Evolutionary conservation across 2,888 invertebrate species (phyloP), one percentile per base, ranked within the genome.

Genomic region (Hypercompe scribonia): DNA sequence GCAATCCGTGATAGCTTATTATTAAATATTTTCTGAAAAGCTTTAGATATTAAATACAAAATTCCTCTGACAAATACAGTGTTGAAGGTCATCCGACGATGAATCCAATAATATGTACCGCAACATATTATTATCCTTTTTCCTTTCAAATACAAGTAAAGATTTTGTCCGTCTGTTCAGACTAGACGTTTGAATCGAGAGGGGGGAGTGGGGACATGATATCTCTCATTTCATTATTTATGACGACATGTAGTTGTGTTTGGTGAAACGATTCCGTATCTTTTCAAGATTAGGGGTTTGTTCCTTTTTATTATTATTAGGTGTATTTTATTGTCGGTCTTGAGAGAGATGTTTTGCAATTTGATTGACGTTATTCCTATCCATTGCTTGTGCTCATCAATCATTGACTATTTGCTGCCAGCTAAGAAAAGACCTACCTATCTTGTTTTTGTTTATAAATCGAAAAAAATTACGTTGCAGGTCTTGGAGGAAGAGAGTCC

Each of bases 71-170:
- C 8, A 72, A 64, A 72, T 31, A 72, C 34, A 68, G 64, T 54
- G 21, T 34, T 18, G 28, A 68, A 68, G 42, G 31, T 36, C 33
- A 39, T 67, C 42, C 21, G 36, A 36, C 28, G 50, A 70, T 73
- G 18, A 33, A 68, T 68, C 54, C n/a, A n/a, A 83, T 77, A 78
- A 74, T 50, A 73, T 70, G 70, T 72, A 65, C 68, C 50, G 69
- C 73, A 69, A 77, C 70, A 77, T 73, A 73, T 74, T 77, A 71
- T 74, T 66, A 77, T 76, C 72, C 13, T 67, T 72, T 72, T 70
- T 72, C 67, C 75, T 75, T 78, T 82, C 80, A 82, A 72, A 82
- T 81, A 81, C 81, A 63, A 70, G 67, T 50, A 50, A 73, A 72
- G 72, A 75, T 78, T 67, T 74, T 65, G 54, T 63, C 73, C 68